Evolutionary conservation across 2,888 invertebrate genomes (phyloP).

Genomic region (Acleris laterana): DNA sequence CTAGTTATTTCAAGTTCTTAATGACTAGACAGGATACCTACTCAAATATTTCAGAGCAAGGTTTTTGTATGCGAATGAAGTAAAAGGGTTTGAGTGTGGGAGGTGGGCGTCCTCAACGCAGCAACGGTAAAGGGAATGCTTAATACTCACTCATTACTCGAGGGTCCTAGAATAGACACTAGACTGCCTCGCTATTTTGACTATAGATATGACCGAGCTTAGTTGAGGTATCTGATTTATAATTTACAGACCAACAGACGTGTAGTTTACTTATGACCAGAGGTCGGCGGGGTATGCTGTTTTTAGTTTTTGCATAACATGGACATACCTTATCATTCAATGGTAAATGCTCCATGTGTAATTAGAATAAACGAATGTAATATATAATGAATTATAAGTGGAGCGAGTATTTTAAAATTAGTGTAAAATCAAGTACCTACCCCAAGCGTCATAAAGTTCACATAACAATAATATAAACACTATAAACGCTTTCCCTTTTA

Average conservation of each 20-base stretch:
- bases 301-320: no score
- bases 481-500: slow-evolving; percentile 23
- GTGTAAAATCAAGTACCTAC: no score
- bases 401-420: no score
- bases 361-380: no score
- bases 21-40: slow-evolving; percentile 11
- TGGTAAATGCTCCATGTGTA: no score
- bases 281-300: no score
- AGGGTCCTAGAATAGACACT: slow-evolving; percentile 21
- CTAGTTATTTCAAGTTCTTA: slow-evolving; percentile 4
- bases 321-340: no score
- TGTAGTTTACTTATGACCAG: no score
- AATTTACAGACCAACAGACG: no score
- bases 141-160: slow-evolving; percentile 18
- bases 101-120: slow-evolving; percentile 57
- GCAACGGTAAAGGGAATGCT: slow-evolving; percentile 41
- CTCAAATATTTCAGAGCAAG: slow-evolving; percentile 18
- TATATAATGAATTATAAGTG: no score
- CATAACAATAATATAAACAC: slow-evolving; percentile 6
- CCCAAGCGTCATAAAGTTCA: not conserved
- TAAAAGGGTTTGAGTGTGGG: slow-evolving; percentile 57
- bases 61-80: slow-evolving; percentile 54
- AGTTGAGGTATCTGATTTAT: no score
- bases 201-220: slow-evolving; percentile 1
- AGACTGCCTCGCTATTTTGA: slow-evolving; percentile 16